A percentile compares a stretch with the other conserved stretches of the same genome.
These are phyloP conservation scores for Spea hammondii DNA, from an alignment of 2,797 vertebrate genomes.

Conservation along the genomic window DNA sequence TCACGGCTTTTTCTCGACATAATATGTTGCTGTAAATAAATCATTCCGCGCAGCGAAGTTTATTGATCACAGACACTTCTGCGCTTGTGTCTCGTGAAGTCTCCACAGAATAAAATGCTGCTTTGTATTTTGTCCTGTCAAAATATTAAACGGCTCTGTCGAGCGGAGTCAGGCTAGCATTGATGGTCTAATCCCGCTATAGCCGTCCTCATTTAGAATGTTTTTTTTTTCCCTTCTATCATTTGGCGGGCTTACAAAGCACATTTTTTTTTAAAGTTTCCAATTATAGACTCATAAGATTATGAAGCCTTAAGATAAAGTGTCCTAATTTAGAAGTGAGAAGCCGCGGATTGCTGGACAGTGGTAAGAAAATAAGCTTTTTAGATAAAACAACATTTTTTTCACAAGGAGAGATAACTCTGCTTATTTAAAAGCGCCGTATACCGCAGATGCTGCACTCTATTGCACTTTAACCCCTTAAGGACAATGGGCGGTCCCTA, in stretches of 20 bases:
- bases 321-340: conserved; percentile 74
- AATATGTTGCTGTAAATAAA: conserved; percentile 93
- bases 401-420: conserved; percentile 71
- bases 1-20: conserved; percentile 89
- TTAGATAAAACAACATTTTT: conserved; percentile 72
- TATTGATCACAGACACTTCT: conserved; percentile 97
- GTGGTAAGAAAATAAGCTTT: conserved; percentile 59
- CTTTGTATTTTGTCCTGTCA: conserved; percentile 98
- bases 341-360: conserved; percentile 63
- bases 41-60: conserved; percentile 85
- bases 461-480: too few relatives aligned
- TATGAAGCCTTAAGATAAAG: conserved; percentile 81
- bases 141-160: conserved; percentile 94
- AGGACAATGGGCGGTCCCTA: too few relatives aligned
- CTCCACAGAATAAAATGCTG: conserved; percentile 92
- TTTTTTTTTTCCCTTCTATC: conserved; percentile 74
- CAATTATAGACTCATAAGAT: conserved; percentile 80
- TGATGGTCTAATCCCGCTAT: conserved; percentile 81
- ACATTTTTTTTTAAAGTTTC: conserved; percentile 74
- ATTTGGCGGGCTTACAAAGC: conserved; percentile 76
- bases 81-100: conserved; percentile 89
- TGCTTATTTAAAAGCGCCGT: conserved; percentile 71
- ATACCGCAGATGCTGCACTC: too few relatives aligned
- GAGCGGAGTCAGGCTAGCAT: conserved; percentile 80
- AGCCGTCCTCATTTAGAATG: conserved; percentile 68